Conservation (phyloP, 1,140 invertebrate genomes). For the Archegozetes longisetosus region DNA sequence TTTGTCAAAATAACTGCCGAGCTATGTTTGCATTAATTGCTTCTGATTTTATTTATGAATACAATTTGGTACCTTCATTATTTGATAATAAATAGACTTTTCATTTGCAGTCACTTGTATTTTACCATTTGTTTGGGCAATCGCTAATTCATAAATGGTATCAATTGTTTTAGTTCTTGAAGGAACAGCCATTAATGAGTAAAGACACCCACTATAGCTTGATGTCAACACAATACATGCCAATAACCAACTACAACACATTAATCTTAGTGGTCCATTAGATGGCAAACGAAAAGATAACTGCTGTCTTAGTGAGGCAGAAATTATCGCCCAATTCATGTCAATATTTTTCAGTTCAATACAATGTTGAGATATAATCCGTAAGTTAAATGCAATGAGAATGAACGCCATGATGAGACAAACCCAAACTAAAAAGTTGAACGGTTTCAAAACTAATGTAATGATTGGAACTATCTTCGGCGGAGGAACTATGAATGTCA, state of each 20-base stretch:
- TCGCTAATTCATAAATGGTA: not conserved
- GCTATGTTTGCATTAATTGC: no score
- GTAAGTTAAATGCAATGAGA: not conserved
- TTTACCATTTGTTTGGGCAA: not conserved
- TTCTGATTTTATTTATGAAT: no score
- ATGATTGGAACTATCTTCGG: not conserved
- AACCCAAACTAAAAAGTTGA: not conserved
- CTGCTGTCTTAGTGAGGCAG: slow-evolving; percentile 4
- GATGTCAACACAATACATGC: slow-evolving; percentile 5
- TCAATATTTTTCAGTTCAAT: not conserved
- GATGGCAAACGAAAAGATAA: not conserved
- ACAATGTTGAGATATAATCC: not conserved
- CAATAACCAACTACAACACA: slow-evolving; percentile 1
- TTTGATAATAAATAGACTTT: slow-evolving; percentile 6
- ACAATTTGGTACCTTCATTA: no score
- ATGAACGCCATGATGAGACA: not conserved
- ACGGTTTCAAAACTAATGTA: not conserved
- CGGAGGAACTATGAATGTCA: slow-evolving; percentile 4
- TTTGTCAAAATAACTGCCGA: no score
- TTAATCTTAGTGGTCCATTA: not conserved
- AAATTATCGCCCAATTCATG: slow-evolving; percentile 3
- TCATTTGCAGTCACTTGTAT: slow-evolving; percentile 1
- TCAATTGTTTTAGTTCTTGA: slow-evolving; percentile 9
- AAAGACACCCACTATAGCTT: slow-evolving; percentile 9
- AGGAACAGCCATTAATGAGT: slow-evolving; percentile 9